Percentiles rank a stretch among this genome's conserved stretches.
phyloP scores from a whole-genome alignment of 2,888 invertebrate genomes.

The Vesta saturnalis region DNA sequence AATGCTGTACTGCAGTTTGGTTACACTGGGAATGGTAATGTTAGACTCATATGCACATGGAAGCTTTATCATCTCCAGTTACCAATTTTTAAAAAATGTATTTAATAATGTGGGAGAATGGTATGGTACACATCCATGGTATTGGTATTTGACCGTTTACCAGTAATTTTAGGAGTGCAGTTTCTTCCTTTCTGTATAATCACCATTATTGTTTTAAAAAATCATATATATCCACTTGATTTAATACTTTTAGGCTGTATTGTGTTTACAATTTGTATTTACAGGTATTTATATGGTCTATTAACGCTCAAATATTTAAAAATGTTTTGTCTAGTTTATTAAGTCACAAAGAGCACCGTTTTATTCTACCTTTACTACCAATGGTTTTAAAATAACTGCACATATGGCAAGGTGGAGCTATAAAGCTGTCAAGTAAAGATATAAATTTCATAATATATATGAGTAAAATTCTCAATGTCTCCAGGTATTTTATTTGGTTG shows the following conservation, averaged over 20 bases:
- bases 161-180: conserved; percentile 80
- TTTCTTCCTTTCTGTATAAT: conserved; percentile 71
- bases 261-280: conserved; percentile 67
- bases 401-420: conserved; percentile 74
- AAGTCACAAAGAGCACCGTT: conserved; percentile 95
- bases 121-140: conserved; percentile 88
- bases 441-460: conserved; percentile 4
- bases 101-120: conserved; percentile 77
- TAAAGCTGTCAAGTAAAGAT: conserved; percentile 68
- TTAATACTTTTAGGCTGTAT: conserved; percentile 67
- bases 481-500: conserved; percentile 63
- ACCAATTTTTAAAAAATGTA: conserved; percentile 87
- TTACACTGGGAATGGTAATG: conserved; percentile 54
- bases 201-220: conserved; percentile 63
- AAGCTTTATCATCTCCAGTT: conserved; percentile 76
- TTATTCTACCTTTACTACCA: conserved; percentile 87
- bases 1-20: background rate
- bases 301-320: too few species aligned
- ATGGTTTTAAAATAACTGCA: conserved; percentile 72
- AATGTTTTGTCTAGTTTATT: too few species aligned
- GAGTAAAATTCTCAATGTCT: conserved; percentile 32
- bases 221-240: conserved; percentile 63
- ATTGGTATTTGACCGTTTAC: conserved; percentile 91
- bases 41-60: conserved; percentile 82
- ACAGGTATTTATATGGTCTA: too few species aligned